Base-by-base conservation (phyloP, 2,888 invertebrate genomes). In the Chalcis sispes region DNA sequence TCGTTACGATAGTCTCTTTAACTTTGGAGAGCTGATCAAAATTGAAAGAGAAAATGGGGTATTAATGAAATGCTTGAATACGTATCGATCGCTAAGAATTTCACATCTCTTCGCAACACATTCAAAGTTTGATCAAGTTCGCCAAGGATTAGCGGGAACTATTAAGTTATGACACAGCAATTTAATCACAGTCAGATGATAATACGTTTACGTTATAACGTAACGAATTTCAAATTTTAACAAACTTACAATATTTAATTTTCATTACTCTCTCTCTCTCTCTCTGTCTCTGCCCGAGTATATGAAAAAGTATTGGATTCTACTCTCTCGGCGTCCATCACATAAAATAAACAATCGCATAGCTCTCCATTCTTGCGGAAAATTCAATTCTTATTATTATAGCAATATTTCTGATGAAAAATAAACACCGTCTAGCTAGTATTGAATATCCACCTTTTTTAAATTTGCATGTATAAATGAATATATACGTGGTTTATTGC, bases 31-130 rank as follows among this genome's bases (percentile, higher is more conserved):
- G 42, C 15, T 15, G 54, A 48, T 13, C 15, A 18, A 48, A 48
- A 18, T 48, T n/a, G 48, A 25, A 15, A 10, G 54, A 15, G 2
- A 54, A 71, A 71, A 62, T 42, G 10, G 48, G 58, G 58, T 65
- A 58, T 65, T 58, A 65, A 58, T 58, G 65, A 72, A 71, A 61
- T 62, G 40, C 71, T 71, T 62, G 42, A 72, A 72, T 56, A 65
- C 58, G 7, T 29, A 61, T 56, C 32, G 72, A 64, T 56, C 54
- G 46, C n/a, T 29, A 20, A n/a, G 46, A 13, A 46, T 29, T 29
- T 32, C 29, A 13, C 54, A 20, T 52, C 58, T 18, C 46, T 15
- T 18, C 32, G 2, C 42, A 54, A 32, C 62, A 36, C 64, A 56
- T 58, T 20, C 18, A 36, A 65, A 65, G 36, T 72, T 65, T 72